phyloP scores from a whole-genome alignment of 1,140 invertebrate species.

The Aplysia californica region DNA sequence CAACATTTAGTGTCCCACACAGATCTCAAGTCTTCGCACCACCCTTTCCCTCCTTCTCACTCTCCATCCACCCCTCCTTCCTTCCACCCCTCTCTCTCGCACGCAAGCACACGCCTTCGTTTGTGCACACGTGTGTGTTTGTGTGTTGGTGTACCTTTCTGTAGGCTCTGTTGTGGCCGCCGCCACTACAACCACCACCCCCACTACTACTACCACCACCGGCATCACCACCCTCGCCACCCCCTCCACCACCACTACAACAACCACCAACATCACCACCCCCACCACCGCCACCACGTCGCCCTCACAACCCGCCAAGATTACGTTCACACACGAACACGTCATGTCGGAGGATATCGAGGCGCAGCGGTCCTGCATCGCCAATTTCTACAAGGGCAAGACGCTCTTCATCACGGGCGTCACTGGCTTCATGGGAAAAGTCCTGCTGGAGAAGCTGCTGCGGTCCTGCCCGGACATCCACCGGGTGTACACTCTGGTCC shows the following conservation, averaged over 20 bases:
- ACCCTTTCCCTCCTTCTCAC: too few species aligned
- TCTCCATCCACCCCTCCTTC: neutral
- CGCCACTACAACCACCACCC: too few species aligned
- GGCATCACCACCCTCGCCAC: neutral
- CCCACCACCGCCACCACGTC: neutral
- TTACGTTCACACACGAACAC: neutral
- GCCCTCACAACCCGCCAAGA: neutral
- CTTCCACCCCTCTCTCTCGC: neutral
- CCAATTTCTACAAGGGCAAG: constrained; percentile 74
- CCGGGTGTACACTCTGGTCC: constrained; percentile 79
- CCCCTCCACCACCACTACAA: too few species aligned
- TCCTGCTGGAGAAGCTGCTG: constrained; percentile 83
- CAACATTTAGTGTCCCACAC: too few species aligned
- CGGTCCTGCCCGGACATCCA: constrained; percentile 78
- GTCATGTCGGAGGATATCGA: constrained; percentile 2
- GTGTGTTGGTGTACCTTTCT: too few species aligned
- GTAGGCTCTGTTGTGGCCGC: too few species aligned
- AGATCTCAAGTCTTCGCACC: neutral
- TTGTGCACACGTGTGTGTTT: neutral
- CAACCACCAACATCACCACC: too few species aligned
- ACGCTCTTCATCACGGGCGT: constrained; percentile 77
- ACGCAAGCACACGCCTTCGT: neutral
- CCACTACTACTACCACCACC: neutral
- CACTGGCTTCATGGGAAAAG: constrained; percentile 84
- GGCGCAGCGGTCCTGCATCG: constrained; percentile 37